A percentile compares a stretch with the other conserved stretches of the same genome.
These are phyloP conservation scores for Theretra japonica DNA, from an alignment of 2,888 invertebrate genomes.

Conservation along the genomic window DNA sequence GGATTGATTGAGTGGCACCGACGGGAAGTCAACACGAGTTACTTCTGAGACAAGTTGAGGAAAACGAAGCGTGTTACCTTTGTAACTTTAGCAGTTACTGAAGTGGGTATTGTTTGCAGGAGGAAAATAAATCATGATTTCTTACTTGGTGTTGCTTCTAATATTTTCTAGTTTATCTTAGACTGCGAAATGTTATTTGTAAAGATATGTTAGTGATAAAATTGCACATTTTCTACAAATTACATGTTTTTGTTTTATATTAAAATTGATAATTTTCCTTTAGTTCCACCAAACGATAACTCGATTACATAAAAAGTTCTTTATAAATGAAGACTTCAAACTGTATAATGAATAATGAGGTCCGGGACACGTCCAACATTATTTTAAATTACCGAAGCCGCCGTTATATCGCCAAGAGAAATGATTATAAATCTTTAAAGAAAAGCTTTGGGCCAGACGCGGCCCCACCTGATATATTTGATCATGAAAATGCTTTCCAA, in stretches of 20 bases:
- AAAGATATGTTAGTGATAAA: too few relatives aligned
- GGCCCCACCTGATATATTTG: conserved; percentile 38
- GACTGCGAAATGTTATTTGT: too few relatives aligned
- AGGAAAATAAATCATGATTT: too few relatives aligned
- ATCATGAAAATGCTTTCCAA: conserved; percentile 44
- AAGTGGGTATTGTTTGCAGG: not conserved
- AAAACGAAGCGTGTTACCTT: not conserved
- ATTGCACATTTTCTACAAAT: too few relatives aligned
- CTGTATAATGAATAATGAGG: conserved; percentile 14
- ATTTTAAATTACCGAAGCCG: conserved; percentile 34
- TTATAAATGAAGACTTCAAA: not conserved
- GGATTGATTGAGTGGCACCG: conserved; percentile 1
- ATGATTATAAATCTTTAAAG: conserved; percentile 43
- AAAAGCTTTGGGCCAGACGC: conserved; percentile 41
- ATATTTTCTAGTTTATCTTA: too few relatives aligned
- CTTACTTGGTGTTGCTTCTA: too few relatives aligned
- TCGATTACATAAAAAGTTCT: not conserved
- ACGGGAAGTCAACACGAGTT: not conserved
- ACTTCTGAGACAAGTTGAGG: not conserved
- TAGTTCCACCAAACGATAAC: too few relatives aligned
- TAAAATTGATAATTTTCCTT: too few relatives aligned
- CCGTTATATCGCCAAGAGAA: conserved; percentile 42
- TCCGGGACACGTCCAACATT: conserved; percentile 23
- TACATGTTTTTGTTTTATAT: too few relatives aligned
- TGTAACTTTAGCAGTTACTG: not conserved